These are phyloP conservation scores for Oreochromis mossambicus DNA, from an alignment of 2,797 vertebrate genomes.

Conservation along the genomic window DNA sequence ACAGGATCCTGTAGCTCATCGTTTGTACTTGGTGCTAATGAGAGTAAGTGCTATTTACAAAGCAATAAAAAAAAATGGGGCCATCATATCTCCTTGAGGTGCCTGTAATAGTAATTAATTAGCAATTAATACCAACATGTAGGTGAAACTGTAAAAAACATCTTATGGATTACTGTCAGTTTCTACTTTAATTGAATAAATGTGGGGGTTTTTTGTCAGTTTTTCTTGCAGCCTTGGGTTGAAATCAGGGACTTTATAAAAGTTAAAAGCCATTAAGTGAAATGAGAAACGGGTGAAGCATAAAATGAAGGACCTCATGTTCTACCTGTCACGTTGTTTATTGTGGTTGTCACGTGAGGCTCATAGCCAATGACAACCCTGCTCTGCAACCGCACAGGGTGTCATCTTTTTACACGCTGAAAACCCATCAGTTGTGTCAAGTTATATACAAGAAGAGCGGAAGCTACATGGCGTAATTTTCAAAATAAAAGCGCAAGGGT, in stretches of 20 bases:
- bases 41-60: background rate
- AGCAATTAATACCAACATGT: background rate
- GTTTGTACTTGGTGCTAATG: background rate
- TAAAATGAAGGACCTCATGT: background rate
- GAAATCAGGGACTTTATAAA: background rate
- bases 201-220: background rate
- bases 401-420: conserved; percentile 34
- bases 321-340: conserved; percentile 30
- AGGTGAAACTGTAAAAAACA: background rate
- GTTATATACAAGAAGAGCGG: background rate
- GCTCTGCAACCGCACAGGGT: conserved; percentile 14
- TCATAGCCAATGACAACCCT: conserved; percentile 50
- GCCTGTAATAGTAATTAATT: background rate
- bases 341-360: conserved; percentile 63
- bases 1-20: background rate
- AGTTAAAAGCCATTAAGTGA: background rate
- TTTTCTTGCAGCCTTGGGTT: background rate
- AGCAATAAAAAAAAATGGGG: background rate
- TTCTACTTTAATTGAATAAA: background rate
- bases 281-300: background rate
- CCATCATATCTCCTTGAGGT: background rate
- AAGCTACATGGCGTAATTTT: accelerated
- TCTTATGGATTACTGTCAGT: background rate
- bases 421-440: conserved; percentile 11
- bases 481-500: conserved; percentile 41